phyloP scores from a whole-genome alignment of 2,113 vertebrate species.

The Pontoporia blainvillei region DNA sequence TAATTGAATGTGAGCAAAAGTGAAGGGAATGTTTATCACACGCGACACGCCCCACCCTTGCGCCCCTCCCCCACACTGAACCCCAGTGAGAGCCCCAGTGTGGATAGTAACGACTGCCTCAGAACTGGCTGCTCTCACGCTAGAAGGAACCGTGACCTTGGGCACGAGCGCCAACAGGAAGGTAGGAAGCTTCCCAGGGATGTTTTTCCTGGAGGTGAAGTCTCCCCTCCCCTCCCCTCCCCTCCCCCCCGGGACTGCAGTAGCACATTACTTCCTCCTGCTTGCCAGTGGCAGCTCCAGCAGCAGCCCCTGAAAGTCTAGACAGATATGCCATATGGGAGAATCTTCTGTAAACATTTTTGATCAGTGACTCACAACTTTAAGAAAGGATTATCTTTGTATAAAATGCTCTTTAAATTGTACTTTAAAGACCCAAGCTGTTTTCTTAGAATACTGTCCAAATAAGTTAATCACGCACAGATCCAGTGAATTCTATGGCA shows the following conservation, averaged over 20 bases:
- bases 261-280: not conserved
- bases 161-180: not conserved
- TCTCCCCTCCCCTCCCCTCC: not conserved
- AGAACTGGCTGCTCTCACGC: not conserved
- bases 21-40: accelerated
- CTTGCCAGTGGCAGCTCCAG: not conserved
- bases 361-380: slow-evolving; percentile 61
- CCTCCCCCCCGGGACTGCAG: accelerated
- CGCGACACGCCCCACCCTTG: not conserved
- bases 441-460: slow-evolving; percentile 32
- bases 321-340: slow-evolving; percentile 15
- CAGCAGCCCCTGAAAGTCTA: slow-evolving; percentile 26
- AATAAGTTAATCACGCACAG: not conserved
- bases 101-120: not conserved
- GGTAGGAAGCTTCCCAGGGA: slow-evolving; percentile 63
- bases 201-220: slow-evolving; percentile 68
- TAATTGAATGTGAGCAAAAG: not conserved
- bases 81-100: not conserved
- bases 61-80: accelerated
- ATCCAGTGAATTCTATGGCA: not conserved
- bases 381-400: slow-evolving; percentile 30
- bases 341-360: slow-evolving; percentile 42
- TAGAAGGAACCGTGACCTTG: not conserved
- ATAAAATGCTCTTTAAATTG: not conserved
- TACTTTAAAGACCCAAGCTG: not conserved